phyloP scores from a whole-genome alignment of 2,888 invertebrate genomes.

The Ennomos fuscantarius region DNA sequence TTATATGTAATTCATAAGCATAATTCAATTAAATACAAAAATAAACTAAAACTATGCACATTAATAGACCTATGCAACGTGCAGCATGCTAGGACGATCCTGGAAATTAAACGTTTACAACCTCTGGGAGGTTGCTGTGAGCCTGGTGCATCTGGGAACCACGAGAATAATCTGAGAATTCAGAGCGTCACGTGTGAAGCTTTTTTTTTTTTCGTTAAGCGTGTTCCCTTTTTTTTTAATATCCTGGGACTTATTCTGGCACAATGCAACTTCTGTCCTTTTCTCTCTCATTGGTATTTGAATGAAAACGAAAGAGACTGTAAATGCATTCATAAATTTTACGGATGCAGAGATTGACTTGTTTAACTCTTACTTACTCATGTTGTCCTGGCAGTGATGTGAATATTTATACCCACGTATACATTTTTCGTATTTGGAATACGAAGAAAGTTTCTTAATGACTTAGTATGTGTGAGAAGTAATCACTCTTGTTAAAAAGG shows the following conservation, averaged over 20 bases:
- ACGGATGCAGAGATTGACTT: neutral
- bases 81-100: neutral
- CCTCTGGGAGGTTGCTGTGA: constrained; percentile 26
- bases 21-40: too few relatives aligned
- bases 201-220: neutral
- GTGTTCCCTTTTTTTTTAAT: too few relatives aligned
- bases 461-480: constrained; percentile 34
- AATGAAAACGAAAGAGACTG: too few relatives aligned
- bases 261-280: too few relatives aligned
- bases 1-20: too few relatives aligned
- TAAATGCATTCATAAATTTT: too few relatives aligned
- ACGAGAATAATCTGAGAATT: constrained; percentile 45
- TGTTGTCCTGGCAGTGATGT: constrained; percentile 34
- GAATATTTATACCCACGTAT: constrained; percentile 25
- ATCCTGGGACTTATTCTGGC: too few relatives aligned
- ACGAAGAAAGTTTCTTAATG: neutral
- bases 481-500: constrained; percentile 2
- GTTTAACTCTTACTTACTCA: constrained; percentile 4
- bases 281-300: too few relatives aligned
- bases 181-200: neutral
- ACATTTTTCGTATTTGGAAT: neutral
- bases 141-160: constrained; percentile 46
- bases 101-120: neutral
- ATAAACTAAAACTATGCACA: too few relatives aligned
- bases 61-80: too few relatives aligned